These are phyloP conservation scores for Probaryconus sp. DNA, from an alignment of 1,140 invertebrate genomes.

Conservation along the genomic window DNA sequence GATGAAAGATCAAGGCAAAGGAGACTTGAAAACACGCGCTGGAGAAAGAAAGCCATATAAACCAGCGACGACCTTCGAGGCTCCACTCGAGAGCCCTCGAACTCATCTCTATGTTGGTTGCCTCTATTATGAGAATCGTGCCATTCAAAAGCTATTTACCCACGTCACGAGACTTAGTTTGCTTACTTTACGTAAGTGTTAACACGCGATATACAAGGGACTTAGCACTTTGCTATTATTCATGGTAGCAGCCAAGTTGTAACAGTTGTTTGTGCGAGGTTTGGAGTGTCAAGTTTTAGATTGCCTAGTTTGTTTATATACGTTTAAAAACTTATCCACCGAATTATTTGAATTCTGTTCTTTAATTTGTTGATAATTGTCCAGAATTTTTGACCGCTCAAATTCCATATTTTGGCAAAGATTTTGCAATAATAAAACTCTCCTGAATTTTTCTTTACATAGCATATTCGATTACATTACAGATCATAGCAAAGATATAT, in stretches of 20 bases:
- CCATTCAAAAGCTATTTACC: conserved; percentile 60
- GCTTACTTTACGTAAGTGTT: conserved; percentile 27
- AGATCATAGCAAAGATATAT: conserved; percentile 69
- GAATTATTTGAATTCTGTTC: too few species aligned
- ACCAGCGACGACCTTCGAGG: conserved; percentile 55
- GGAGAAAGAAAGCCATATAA: conserved; percentile 21
- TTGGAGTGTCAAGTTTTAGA: too few species aligned
- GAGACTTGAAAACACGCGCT: conserved; percentile 3
- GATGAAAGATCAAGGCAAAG: conserved; percentile 4
- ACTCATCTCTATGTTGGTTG: conserved; percentile 19
- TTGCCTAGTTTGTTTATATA: too few species aligned
- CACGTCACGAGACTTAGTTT: conserved; percentile 55
- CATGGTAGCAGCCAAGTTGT: too few species aligned
- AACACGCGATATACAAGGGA: conserved; percentile 22
- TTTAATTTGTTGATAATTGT: too few species aligned
- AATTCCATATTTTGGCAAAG: too few species aligned
- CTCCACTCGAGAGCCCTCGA: conserved; percentile 58
- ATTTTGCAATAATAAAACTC: too few species aligned
- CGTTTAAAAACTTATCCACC: too few species aligned
- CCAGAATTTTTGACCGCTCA: too few species aligned
- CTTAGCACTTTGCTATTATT: conserved; percentile 6
- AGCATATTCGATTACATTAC: conserved; percentile 71
- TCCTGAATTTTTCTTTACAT: conserved; percentile 8
- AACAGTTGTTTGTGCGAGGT: too few species aligned
- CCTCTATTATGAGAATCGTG: conserved; percentile 41